These are phyloP conservation scores for Pelobates fuscus DNA, from an alignment of 2,113 vertebrate genomes.

Conservation along the genomic window DNA sequence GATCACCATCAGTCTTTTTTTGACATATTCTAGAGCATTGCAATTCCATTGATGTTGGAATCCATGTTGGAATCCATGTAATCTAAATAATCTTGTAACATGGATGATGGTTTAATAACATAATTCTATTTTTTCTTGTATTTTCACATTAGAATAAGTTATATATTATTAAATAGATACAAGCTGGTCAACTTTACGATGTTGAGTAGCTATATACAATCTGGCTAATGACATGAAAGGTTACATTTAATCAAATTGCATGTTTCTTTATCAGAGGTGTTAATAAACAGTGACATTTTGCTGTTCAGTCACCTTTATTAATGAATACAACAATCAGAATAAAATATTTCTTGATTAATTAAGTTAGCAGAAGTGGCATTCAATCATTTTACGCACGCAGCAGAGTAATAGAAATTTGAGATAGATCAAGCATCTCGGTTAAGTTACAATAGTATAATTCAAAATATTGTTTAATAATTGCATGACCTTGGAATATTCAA, in stretches of 20 bases:
- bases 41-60: too few relatives aligned
- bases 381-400: constrained; percentile 9
- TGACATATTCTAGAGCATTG: too few relatives aligned
- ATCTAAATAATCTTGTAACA: too few relatives aligned
- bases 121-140: too few relatives aligned
- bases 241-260: constrained; percentile 31
- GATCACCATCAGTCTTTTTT: too few relatives aligned
- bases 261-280: constrained; percentile 12
- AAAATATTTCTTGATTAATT: constrained; percentile 37
- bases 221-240: constrained; percentile 18
- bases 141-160: too few relatives aligned
- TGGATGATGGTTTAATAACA: too few relatives aligned
- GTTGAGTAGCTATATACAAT: constrained; percentile 17
- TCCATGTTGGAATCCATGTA: too few relatives aligned
- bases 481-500: background rate
- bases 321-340: constrained; percentile 19
- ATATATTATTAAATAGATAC: too few relatives aligned
- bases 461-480: background rate
- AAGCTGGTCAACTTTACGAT: background rate
- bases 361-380: constrained; percentile 14
- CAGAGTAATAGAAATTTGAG: background rate
- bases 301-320: constrained; percentile 42
- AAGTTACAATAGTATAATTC: background rate
- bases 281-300: constrained; percentile 44
- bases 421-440: too few relatives aligned